These are phyloP conservation scores for Apamea sordens DNA, from an alignment of 2,888 invertebrate species.

Conservation along the genomic window DNA sequence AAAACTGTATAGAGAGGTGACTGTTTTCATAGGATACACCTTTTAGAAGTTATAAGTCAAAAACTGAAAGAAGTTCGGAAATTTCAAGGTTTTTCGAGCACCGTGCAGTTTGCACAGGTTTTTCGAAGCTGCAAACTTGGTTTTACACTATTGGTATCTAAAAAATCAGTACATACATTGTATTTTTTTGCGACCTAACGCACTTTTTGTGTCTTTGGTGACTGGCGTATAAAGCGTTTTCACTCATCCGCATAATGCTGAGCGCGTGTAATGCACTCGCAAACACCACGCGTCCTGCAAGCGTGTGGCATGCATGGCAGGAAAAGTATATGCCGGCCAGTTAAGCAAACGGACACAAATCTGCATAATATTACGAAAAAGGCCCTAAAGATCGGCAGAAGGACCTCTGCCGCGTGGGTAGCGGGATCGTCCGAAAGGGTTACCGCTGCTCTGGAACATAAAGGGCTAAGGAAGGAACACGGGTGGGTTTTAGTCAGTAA, in stretches of 20 bases:
- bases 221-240: not conserved
- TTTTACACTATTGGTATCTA: too few species aligned
- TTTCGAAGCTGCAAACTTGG: not conserved
- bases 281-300: not conserved
- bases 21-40: too few species aligned
- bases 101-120: not conserved
- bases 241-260: not conserved
- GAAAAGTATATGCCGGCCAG: not conserved
- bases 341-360: too few species aligned
- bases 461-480: too few species aligned
- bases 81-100: not conserved
- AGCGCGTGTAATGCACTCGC: not conserved
- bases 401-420: not conserved
- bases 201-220: not conserved
- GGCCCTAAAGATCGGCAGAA: not conserved
- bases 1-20: too few species aligned
- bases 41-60: not conserved
- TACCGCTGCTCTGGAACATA: too few species aligned
- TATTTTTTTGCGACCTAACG: not conserved
- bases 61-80: not conserved
- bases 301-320: not conserved
- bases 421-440: too few species aligned
- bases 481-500: too few species aligned
- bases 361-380: not conserved
- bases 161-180: not conserved